Conservation (phyloP, 2,888 invertebrate species). For the Synanthedon vespiformis region DNA sequence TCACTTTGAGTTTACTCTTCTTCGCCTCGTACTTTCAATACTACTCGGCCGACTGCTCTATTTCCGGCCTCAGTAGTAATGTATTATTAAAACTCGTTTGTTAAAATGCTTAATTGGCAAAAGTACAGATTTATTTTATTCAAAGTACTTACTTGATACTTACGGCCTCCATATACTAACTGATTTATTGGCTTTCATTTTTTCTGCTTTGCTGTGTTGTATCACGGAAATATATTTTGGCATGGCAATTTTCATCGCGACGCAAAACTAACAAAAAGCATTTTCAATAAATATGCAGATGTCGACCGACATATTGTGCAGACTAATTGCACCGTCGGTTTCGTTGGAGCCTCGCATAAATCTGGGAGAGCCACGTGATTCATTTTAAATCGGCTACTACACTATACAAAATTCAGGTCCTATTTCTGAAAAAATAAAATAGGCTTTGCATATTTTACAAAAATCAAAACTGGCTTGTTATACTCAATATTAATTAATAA, state of each 20-base stretch:
- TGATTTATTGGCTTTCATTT: no score
- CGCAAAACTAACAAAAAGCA: not conserved
- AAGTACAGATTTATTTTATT: no score
- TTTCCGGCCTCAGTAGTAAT: no score
- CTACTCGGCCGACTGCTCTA: no score
- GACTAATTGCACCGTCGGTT: slow-evolving; percentile 35
- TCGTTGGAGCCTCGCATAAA: slow-evolving; percentile 23
- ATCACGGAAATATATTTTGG: not conserved
- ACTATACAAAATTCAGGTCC: no score
- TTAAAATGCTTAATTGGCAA: no score
- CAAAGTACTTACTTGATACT: no score
- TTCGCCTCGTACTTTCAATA: no score
- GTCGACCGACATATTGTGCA: slow-evolving; percentile 26
- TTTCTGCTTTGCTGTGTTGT: not conserved
- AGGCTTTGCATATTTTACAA: not conserved
- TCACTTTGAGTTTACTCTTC: no score
- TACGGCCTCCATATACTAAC: slow-evolving; percentile 1
- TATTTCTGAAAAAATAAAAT: not conserved
- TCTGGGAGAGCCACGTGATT: slow-evolving; percentile 23
- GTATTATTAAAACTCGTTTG: no score
- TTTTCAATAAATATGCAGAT: slow-evolving; percentile 37
- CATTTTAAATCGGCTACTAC: slow-evolving; percentile 8
- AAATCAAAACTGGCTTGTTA: no score
- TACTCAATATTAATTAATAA: no score
- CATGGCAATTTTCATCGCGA: not conserved